Evolutionary conservation across 1,140 invertebrate species (phyloP).

Genomic region (Solenopsis fugax): DNA sequence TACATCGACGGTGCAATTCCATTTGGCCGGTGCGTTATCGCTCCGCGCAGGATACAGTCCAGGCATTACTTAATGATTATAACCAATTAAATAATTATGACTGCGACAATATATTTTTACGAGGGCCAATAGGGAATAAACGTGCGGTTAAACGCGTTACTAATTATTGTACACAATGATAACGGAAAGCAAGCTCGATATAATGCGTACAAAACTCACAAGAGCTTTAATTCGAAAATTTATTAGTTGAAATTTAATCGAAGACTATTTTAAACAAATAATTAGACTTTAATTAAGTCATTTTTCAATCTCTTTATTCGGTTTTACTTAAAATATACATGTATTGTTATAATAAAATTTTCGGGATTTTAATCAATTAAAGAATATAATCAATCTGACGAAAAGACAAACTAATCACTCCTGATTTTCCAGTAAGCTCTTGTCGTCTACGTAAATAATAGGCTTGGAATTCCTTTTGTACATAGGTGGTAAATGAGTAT

Average conservation of each 20-base stretch:
- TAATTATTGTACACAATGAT: neutral
- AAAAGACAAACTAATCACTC: neutral
- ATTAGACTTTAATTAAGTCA: neutral
- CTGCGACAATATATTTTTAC: constrained; percentile 43
- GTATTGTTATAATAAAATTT: neutral
- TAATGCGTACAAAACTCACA: neutral
- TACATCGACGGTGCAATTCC: constrained; percentile 39
- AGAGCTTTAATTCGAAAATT: neutral
- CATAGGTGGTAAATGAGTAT: constrained; percentile 96
- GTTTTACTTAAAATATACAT: neutral
- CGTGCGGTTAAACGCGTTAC: neutral
- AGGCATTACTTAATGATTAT: constrained; percentile 55
- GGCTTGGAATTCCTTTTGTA: neutral
- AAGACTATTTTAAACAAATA: neutral
- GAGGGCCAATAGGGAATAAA: constrained; percentile 17
- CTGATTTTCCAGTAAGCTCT: neutral
- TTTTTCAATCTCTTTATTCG: neutral
- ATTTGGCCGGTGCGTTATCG: constrained; percentile 52
- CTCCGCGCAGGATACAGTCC: constrained; percentile 1
- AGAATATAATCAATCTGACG: neutral
- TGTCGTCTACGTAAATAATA: neutral
- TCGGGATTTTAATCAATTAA: neutral
- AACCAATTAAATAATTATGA: constrained; percentile 48
- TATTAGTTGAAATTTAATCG: neutral
- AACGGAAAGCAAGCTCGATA: neutral